These are phyloP conservation scores for Amorpha juglandis DNA, from an alignment of 2,888 invertebrate species.

Conservation along the genomic window DNA sequence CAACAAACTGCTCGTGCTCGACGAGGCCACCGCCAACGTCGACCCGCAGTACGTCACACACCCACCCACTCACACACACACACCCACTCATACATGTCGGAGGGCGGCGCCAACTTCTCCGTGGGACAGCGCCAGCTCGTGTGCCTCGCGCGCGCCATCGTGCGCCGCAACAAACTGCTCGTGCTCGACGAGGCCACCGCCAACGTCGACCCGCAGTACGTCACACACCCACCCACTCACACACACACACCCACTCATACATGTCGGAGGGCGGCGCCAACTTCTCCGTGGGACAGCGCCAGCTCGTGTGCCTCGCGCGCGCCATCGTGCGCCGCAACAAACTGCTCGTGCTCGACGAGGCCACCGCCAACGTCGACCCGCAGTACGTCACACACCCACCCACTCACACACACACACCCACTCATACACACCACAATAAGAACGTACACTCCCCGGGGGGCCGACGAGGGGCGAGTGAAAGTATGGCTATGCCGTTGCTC, in stretches of 20 bases:
- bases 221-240: slow-evolving; percentile 24
- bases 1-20: slow-evolving; percentile 86
- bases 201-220: slow-evolving; percentile 90
- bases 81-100: slow-evolving; percentile 86
- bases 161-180: slow-evolving; percentile 84
- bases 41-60: slow-evolving; percentile 86
- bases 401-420: no score
- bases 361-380: no score
- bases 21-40: slow-evolving; percentile 94
- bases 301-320: no score
- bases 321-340: no score
- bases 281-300: no score
- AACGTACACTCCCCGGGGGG: no score
- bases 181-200: slow-evolving; percentile 93
- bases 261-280: no score
- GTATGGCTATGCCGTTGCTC: no score
- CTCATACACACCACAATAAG: no score
- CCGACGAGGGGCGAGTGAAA: no score
- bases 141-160: slow-evolving; percentile 87
- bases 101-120: slow-evolving; percentile 90
- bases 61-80: not conserved
- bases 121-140: slow-evolving; percentile 90
- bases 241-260: not conserved
- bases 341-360: no score
- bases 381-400: no score